phyloP scores from a whole-genome alignment of 2,888 invertebrate genomes.

The Galerucella pusilla region DNA sequence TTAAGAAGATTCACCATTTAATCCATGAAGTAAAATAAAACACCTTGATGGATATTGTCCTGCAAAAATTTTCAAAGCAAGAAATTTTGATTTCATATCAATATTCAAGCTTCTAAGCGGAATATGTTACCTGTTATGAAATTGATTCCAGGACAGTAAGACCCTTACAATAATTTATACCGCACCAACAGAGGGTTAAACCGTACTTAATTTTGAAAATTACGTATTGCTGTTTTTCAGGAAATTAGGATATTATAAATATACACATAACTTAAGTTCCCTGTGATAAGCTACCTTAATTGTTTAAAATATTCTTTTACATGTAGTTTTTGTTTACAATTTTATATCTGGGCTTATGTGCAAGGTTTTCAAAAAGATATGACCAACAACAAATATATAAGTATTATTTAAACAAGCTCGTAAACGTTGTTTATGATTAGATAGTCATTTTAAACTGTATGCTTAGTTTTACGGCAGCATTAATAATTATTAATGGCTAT shows the following conservation, averaged over 20 bases:
- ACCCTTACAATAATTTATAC: not conserved
- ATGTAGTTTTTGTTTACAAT: slow-evolving; percentile 2
- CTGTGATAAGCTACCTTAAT: slow-evolving; percentile 26
- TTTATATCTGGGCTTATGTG: slow-evolving; percentile 3
- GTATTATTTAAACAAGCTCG: not conserved
- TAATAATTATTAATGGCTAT: not conserved
- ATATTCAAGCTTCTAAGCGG: not conserved
- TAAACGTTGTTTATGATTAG: too few species aligned
- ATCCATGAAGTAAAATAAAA: too few species aligned
- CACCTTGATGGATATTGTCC: too few species aligned
- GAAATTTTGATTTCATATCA: too few species aligned
- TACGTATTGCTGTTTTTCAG: slow-evolving; percentile 10
- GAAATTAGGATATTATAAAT: slow-evolving; percentile 17
- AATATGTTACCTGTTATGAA: not conserved
- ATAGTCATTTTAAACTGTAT: too few species aligned
- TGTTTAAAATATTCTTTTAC: not conserved
- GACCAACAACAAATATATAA: not conserved
- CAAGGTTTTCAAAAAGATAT: slow-evolving; percentile 1
- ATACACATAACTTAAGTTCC: slow-evolving; percentile 23
- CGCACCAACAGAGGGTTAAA: not conserved
- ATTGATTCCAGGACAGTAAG: not conserved
- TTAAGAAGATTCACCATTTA: too few species aligned
- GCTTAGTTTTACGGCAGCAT: too few species aligned
- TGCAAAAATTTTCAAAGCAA: too few species aligned
- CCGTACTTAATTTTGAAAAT: slow-evolving; percentile 20